Evolutionary conservation across 2,888 invertebrate species (phyloP), one percentile per base, ranked within the genome.

Genomic region (Lucinisca nassula): DNA sequence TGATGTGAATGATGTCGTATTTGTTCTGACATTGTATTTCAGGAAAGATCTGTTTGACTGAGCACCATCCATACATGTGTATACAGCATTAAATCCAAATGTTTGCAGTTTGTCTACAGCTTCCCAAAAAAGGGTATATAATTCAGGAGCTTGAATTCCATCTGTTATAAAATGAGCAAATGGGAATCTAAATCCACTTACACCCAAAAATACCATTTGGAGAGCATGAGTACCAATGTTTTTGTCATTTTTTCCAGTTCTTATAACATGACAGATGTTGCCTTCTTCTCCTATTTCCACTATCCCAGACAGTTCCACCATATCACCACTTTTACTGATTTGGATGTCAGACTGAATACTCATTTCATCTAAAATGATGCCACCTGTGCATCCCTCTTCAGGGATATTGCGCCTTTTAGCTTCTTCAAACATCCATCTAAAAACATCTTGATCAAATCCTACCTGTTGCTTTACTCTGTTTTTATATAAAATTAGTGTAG

Each of bases 361-460:
- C 85, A 85, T 85, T 67, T 85, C 85, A 67, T 85, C 86, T n/a
- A 83, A 58, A 32, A 88, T 77, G 8, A 88, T 40, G 24, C 82
- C 82, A 67, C 82, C 76, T 24, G 32, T 35, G 21, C 51, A 76
- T 58, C 82, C 67, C 4, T 82, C 67, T 76, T 61, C 75, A 58
- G 74, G 75, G 14, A 80, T 40, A 21, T 80, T 49, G 17, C n/a
- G 49, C 35, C 80, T 35, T 72, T 37, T 51, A 21, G 73, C 73
- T 35, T 73, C 72, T 17, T 51, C 55, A 70, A 38, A 70, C 79
- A 79, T 70, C 79, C 79, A 79, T 21, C 24, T 21, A 27, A 88
- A 79, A 32, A 85, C 35, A 58, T 78, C 40, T 1, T 84, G 24
- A 49, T 84, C 55, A 79, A 85, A 86, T 3, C 89, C 85, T 51